Percentiles rank a stretch among this genome's conserved stretches.
phyloP scores from a whole-genome alignment of 92 coral and sea anemone species.

The Metridium senile region DNA sequence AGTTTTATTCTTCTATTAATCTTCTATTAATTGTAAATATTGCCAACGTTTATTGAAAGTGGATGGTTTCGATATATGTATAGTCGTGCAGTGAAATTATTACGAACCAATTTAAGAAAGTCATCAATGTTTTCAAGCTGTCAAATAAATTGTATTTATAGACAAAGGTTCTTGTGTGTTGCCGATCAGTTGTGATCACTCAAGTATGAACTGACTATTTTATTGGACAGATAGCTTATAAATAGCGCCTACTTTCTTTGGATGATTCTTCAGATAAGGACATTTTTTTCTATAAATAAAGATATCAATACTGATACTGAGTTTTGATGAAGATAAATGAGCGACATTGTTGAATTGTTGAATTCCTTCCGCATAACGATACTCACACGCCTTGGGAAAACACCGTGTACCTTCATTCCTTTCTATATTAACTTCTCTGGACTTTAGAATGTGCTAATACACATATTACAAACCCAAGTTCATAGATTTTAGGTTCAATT shows the following conservation, averaged over 20 bases:
- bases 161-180: background rate
- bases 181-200: background rate
- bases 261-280: background rate
- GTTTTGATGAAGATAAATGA: background rate
- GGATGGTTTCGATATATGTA: constrained; percentile 1
- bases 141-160: constrained; percentile 2
- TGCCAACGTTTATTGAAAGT: background rate
- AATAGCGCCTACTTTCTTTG: background rate
- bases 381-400: background rate
- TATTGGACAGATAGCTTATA: background rate
- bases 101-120: background rate
- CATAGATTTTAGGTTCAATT: too few relatives aligned
- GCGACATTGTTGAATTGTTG: background rate
- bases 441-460: background rate
- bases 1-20: too few relatives aligned
- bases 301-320: too few relatives aligned
- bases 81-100: too few relatives aligned
- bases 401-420: background rate
- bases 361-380: constrained; percentile 1
- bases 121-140: background rate
- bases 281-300: background rate
- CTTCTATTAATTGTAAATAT: background rate
- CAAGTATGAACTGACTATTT: background rate
- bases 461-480: too few relatives aligned
- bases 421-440: background rate